These are phyloP conservation scores for Scaptomyza cyrtandrae DNA, from an alignment of 2,888 invertebrate species.

Conservation along the genomic window DNA sequence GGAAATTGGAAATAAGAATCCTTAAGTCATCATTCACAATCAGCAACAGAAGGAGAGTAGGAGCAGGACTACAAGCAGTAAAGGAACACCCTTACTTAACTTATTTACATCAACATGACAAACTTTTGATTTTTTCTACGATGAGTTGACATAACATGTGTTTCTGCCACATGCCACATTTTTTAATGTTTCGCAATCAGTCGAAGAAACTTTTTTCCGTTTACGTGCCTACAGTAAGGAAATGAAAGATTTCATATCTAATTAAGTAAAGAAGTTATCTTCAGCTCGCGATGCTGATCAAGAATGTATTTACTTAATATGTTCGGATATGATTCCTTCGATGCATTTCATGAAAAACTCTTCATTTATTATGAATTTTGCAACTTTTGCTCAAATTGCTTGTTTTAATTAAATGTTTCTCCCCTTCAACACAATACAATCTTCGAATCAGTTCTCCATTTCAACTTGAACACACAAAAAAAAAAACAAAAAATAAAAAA, in stretches of 20 bases:
- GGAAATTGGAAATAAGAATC: constrained; percentile 68
- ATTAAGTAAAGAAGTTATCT: no score
- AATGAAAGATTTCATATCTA: no score
- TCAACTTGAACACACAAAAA: no score
- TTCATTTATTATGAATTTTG: not conserved
- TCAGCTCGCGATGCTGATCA: no score
- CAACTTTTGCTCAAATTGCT: not conserved
- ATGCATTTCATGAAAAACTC: no score
- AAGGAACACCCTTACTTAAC: not conserved
- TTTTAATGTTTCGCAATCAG: not conserved
- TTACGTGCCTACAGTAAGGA: no score
- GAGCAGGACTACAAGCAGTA: not conserved
- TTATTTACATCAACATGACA: no score
- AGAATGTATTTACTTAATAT: no score
- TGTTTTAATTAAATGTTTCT: not conserved
- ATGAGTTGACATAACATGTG: not conserved
- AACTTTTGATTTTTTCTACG: no score
- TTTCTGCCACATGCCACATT: not conserved
- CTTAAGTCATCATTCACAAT: constrained; percentile 1
- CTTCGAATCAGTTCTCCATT: not conserved
- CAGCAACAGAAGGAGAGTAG: not conserved
- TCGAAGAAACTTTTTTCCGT: not conserved
- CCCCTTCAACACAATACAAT: not conserved
- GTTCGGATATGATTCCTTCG: no score
- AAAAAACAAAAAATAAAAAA: no score